Evolutionary conservation across 2,113 vertebrate species (phyloP).

Genomic region (Sorex araneus): DNA sequence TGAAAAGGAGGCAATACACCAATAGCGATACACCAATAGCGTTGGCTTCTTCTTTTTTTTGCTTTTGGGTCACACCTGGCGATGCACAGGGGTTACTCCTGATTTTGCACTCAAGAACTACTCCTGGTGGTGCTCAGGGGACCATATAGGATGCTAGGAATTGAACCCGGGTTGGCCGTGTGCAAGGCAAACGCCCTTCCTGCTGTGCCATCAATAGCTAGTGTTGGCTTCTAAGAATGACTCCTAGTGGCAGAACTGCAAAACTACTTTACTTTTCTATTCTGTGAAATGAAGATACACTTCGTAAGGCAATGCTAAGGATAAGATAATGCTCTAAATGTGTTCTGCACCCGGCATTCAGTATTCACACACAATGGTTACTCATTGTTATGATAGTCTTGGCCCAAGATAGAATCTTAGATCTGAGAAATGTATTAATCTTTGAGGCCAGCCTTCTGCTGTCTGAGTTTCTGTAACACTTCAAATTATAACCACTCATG

Average conservation of each 20-base stretch:
- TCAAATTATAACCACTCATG: neutral
- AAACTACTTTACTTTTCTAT: neutral
- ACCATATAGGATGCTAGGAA: no score
- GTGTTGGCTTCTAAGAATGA: neutral
- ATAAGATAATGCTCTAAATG: slow-evolving; percentile 7
- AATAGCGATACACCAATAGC: neutral
- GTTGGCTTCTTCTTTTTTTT: no score
- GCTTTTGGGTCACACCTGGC: no score
- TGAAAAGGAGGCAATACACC: neutral
- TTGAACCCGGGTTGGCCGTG: no score
- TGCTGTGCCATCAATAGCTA: no score
- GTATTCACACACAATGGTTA: neutral
- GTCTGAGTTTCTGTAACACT: slow-evolving; percentile 7
- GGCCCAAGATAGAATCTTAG: neutral
- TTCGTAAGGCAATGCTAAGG: neutral
- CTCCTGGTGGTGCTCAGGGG: no score
- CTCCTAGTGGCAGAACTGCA: neutral
- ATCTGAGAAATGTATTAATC: neutral
- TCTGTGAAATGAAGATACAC: neutral
- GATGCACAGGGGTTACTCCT: no score
- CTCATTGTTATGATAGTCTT: neutral
- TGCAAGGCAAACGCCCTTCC: no score
- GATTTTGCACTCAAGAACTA: no score
- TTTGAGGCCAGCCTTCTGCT: neutral
- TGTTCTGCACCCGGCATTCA: neutral